Conservation (phyloP, 2,888 invertebrate genomes). For the Notodonta dromedarius region DNA sequence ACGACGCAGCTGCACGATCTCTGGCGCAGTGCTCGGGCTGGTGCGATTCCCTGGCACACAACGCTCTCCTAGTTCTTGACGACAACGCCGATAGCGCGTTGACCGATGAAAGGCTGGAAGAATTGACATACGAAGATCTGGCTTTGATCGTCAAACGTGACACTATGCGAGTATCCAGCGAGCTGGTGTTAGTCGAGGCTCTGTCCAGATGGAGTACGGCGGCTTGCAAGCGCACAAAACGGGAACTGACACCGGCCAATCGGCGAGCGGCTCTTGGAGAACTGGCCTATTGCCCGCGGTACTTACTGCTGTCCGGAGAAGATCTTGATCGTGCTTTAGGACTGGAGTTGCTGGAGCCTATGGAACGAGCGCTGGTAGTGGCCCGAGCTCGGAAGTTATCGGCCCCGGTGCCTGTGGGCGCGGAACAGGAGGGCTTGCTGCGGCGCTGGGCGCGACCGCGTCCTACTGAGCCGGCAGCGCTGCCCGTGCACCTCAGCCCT, state of each 20-base stretch:
- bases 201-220: slow-evolving; percentile 83
- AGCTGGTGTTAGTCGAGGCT: slow-evolving; percentile 85
- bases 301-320: slow-evolving; percentile 86
- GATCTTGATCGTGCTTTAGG: slow-evolving; percentile 85
- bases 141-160: slow-evolving; percentile 87
- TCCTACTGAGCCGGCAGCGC: slow-evolving; percentile 67
- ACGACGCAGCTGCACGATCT: slow-evolving; percentile 66
- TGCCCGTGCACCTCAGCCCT: slow-evolving; percentile 73
- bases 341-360: slow-evolving; percentile 73
- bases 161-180: slow-evolving; percentile 86
- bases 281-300: slow-evolving; percentile 86
- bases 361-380: slow-evolving; percentile 73
- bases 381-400: slow-evolving; percentile 72
- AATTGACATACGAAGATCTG: slow-evolving; percentile 87
- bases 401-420: slow-evolving; percentile 75
- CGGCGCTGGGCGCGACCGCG: slow-evolving; percentile 75
- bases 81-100: slow-evolving; percentile 74
- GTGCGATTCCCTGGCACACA: slow-evolving; percentile 86
- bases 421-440: slow-evolving; percentile 73
- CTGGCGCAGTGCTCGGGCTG: slow-evolving; percentile 77
- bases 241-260: slow-evolving; percentile 73
- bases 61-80: slow-evolving; percentile 84
- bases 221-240: slow-evolving; percentile 72
- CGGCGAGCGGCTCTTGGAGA: slow-evolving; percentile 77
- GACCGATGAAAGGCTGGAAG: slow-evolving; percentile 73